A percentile compares a stretch with the other conserved stretches of the same genome.
These are phyloP conservation scores for Pammene fasciana DNA, from an alignment of 2,888 invertebrate genomes.

Conservation along the genomic window DNA sequence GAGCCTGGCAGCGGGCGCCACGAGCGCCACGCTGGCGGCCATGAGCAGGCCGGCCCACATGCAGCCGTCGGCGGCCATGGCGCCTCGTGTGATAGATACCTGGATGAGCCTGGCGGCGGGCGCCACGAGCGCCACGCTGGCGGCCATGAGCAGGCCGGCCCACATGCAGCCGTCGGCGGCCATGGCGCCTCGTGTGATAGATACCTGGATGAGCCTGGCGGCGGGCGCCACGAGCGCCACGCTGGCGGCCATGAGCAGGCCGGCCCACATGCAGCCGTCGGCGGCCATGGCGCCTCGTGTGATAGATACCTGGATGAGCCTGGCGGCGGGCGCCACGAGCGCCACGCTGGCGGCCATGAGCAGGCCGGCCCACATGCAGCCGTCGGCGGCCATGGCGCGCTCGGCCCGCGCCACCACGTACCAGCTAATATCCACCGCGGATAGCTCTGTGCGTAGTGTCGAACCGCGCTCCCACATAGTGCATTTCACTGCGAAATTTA, in stretches of 20 bases:
- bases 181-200: not conserved
- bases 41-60: no score
- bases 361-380: conserved; percentile 67
- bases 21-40: no score
- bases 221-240: conserved; percentile 67
- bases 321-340: conserved; percentile 60
- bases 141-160: conserved; percentile 68
- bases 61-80: no score
- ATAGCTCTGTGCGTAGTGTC: conserved; percentile 95
- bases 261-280: conserved; percentile 66
- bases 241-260: conserved; percentile 66
- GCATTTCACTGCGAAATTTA: conserved; percentile 89
- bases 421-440: conserved; percentile 97
- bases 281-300: not conserved
- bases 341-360: conserved; percentile 72
- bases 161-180: conserved; percentile 50
- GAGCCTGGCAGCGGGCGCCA: no score
- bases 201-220: conserved; percentile 71
- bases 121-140: conserved; percentile 62
- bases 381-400: conserved; percentile 72
- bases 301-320: conserved; percentile 67
- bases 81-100: not conserved
- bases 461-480: conserved; percentile 97
- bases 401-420: conserved; percentile 96
- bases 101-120: conserved; percentile 67